Conservation (phyloP, 2,113 vertebrate genomes). For the Tachycineta bicolor region DNA sequence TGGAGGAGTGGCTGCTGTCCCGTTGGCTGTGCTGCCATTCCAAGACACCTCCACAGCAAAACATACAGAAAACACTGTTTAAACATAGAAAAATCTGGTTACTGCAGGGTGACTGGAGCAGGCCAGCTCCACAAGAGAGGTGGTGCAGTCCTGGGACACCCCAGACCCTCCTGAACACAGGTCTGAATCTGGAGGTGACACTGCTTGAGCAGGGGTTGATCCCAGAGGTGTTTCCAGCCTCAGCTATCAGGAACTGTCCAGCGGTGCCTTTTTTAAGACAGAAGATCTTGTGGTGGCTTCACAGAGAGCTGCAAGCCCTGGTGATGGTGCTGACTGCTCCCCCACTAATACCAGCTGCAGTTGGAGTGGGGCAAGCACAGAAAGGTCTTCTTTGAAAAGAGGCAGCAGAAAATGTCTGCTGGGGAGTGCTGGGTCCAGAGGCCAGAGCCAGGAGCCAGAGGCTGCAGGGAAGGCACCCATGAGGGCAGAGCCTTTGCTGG, state of each 20-base stretch:
- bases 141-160: not conserved
- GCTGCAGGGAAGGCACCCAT: rapidly evolving
- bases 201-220: not conserved
- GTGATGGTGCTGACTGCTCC: not conserved
- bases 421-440: not conserved
- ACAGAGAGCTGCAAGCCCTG: not conserved
- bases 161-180: not conserved
- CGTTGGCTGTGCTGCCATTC: not conserved
- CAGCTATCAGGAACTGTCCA: too few relatives aligned
- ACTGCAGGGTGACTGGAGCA: not conserved
- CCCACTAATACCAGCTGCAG: not conserved
- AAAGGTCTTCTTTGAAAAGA: not conserved
- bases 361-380: not conserved
- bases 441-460: not conserved
- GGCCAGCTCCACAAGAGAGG: not conserved
- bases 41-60: not conserved
- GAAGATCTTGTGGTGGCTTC: not conserved
- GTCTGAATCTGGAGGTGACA: not conserved
- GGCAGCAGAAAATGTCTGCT: not conserved
- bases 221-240: not conserved
- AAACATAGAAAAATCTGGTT: not conserved
- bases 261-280: not conserved
- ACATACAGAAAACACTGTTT: not conserved
- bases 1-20: not conserved
- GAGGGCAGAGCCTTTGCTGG: not conserved